Evolutionary conservation across 2,113 vertebrate genomes (phyloP).

Genomic region (Axis porcinus): DNA sequence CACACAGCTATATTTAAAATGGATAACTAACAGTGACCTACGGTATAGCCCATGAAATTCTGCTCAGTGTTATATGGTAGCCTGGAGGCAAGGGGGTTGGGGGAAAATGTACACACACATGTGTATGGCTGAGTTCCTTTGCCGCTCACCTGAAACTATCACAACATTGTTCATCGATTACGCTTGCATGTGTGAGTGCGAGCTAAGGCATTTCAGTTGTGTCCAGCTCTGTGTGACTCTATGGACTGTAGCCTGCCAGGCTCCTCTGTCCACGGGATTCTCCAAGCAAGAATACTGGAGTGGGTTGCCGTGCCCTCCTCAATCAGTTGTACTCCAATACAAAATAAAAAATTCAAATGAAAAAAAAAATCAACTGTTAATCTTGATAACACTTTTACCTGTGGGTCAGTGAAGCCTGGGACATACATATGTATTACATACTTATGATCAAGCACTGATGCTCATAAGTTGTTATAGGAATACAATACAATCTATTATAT

Average conservation of each 20-base stretch:
- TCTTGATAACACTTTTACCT: not conserved
- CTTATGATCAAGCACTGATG: not conserved
- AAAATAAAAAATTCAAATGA: not conserved
- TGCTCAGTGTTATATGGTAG: not conserved
- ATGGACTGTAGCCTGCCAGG: not conserved
- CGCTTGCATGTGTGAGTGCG: rapidly evolving
- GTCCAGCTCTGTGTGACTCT: not conserved
- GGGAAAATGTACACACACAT: not conserved
- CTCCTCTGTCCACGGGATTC: not conserved
- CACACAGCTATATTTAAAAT: not conserved
- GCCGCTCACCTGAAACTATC: not conserved
- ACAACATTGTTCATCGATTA: not conserved
- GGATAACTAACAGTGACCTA: not conserved
- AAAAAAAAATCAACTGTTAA: not conserved
- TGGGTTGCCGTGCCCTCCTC: not conserved
- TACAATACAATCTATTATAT: not conserved
- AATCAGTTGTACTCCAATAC: not conserved
- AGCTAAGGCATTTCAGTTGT: not conserved
- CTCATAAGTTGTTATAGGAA: not conserved
- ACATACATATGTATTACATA: no score
- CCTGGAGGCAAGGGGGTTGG: not conserved
- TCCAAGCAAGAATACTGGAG: not conserved
- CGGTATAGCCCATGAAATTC: not conserved
- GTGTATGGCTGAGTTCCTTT: not conserved
- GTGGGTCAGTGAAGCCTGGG: not conserved